Evolutionary conservation across 1,140 invertebrate genomes (phyloP).

Genomic region (Drosophila fuyamai): DNA sequence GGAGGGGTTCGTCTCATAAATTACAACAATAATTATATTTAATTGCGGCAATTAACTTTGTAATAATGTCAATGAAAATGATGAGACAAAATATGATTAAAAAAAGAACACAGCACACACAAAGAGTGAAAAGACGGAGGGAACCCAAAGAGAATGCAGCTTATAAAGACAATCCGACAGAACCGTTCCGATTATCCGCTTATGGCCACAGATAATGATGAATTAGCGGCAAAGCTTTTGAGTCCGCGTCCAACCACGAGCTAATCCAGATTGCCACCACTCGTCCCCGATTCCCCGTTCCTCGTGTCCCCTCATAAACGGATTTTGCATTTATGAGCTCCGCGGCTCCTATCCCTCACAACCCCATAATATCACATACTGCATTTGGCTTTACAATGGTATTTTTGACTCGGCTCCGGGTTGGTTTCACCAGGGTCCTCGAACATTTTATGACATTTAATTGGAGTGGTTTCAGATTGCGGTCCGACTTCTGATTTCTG

Average conservation of each 20-base stretch:
- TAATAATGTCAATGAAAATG: slow-evolving; percentile 83
- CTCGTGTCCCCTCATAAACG: slow-evolving; percentile 58
- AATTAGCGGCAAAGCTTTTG: slow-evolving; percentile 55
- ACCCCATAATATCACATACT: slow-evolving; percentile 20
- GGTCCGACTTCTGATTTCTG: slow-evolving; percentile 53
- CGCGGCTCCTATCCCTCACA: background rate
- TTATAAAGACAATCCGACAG: slow-evolving; percentile 30
- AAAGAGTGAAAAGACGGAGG: background rate
- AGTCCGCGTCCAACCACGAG: slow-evolving; percentile 18
- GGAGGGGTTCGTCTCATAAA: slow-evolving; percentile 80
- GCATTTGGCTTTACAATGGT: slow-evolving; percentile 73
- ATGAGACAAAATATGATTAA: slow-evolving; percentile 80
- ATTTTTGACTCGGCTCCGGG: slow-evolving; percentile 12
- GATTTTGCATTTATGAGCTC: slow-evolving; percentile 73
- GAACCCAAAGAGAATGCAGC: background rate
- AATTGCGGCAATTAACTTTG: slow-evolving; percentile 80
- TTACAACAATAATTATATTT: slow-evolving; percentile 81
- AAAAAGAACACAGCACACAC: slow-evolving; percentile 56
- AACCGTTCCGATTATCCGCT: slow-evolving; percentile 52
- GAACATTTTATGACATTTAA: slow-evolving; percentile 75
- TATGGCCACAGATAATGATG: slow-evolving; percentile 61
- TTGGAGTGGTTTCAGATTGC: slow-evolving; percentile 67
- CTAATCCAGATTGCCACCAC: slow-evolving; percentile 39
- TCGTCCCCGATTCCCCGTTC: background rate
- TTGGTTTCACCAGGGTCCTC: slow-evolving; percentile 19